A percentile compares a stretch with the other conserved stretches of the same genome.
These are phyloP conservation scores for Phoenicopterus ruber DNA, from an alignment of 2,113 vertebrate species.

Conservation along the genomic window DNA sequence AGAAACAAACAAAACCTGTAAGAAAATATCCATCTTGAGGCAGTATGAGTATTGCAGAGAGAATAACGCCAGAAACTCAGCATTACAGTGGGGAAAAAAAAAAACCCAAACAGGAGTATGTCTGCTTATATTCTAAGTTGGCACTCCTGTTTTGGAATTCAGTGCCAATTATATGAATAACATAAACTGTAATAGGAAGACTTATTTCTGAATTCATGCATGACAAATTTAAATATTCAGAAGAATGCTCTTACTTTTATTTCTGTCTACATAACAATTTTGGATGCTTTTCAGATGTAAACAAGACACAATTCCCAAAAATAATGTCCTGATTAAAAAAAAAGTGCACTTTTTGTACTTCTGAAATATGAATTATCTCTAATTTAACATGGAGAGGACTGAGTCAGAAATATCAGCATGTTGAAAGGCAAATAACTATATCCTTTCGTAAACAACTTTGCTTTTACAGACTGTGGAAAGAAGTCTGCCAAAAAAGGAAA, in stretches of 20 bases:
- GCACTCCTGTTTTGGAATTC: neutral
- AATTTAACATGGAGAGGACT: neutral
- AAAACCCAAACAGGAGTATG: neutral
- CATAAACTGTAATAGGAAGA: neutral
- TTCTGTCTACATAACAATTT: neutral
- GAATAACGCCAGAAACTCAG: neutral
- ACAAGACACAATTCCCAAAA: neutral
- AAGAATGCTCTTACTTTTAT: neutral
- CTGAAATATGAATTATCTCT: neutral
- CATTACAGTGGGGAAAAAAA: neutral
- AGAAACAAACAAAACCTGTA: neutral
- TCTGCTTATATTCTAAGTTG: neutral
- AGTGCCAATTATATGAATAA: neutral
- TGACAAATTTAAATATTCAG: neutral
- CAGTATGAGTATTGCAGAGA: neutral
- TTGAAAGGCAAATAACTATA: neutral
- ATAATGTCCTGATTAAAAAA: neutral
- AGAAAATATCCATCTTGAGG: neutral
- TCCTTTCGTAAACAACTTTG: neutral
- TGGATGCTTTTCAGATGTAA: neutral
- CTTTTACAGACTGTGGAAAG: neutral
- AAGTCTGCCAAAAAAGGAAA: neutral
- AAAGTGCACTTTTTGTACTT: neutral
- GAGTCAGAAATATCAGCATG: neutral
- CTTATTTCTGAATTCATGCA: neutral